A percentile compares a stretch with the other conserved stretches of the same genome.
These are phyloP conservation scores for Tenebrosternarchus preto DNA, from an alignment of 2,113 vertebrate genomes.

Conservation along the genomic window DNA sequence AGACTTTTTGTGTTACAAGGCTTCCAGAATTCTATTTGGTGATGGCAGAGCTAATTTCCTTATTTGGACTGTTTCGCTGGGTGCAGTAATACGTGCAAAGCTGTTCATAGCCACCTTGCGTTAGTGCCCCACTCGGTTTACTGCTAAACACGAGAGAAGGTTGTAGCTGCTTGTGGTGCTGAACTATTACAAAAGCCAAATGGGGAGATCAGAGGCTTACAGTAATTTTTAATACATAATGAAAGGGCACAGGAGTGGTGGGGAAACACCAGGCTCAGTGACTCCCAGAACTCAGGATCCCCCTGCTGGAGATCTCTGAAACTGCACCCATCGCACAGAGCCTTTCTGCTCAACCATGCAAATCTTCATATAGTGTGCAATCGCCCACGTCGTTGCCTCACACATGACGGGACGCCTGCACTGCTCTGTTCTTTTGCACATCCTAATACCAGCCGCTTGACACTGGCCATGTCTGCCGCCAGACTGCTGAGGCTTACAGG, in stretches of 20 bases:
- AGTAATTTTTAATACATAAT: neutral
- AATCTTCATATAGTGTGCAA: neutral
- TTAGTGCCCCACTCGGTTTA: neutral
- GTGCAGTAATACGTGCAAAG: neutral
- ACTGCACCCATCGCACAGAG: neutral
- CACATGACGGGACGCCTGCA: neutral
- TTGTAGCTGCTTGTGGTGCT: neutral
- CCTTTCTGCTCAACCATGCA: neutral
- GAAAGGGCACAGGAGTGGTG: neutral
- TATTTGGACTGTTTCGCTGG: neutral
- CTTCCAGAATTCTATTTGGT: neutral
- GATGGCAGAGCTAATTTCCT: neutral
- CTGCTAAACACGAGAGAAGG: conserved; percentile 1
- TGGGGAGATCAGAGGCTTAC: no score
- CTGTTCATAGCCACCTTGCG: neutral
- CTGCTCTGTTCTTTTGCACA: neutral
- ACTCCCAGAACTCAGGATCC: neutral
- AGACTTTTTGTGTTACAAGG: conserved; percentile 4
- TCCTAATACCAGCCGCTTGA: neutral
- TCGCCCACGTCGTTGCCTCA: neutral
- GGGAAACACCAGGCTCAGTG: neutral
- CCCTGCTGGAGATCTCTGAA: neutral
- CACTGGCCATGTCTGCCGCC: neutral
- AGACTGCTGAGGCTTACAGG: neutral
- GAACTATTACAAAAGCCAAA: neutral